Conservation (phyloP, 2,888 invertebrate genomes). For the Camptogramma bilineatum region DNA sequence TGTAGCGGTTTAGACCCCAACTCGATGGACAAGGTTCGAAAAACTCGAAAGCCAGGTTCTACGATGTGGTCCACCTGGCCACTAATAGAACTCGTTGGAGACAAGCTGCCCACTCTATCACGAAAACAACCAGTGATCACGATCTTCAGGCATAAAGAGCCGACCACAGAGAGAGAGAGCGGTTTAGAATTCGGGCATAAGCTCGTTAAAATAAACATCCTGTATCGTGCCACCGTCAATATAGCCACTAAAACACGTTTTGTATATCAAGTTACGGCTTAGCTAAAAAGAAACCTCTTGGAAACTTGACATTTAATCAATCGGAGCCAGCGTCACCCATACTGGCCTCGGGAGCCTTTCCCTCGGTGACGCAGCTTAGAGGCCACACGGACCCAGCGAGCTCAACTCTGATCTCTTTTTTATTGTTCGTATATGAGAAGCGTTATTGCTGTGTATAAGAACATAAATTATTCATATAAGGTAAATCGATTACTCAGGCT, state of each 20-base stretch:
- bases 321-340: conserved; percentile 50
- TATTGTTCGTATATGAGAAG: neutral
- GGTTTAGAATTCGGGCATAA: no score
- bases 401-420: conserved; percentile 2
- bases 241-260: conserved; percentile 24
- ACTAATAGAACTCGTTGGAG: no score
- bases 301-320: conserved; percentile 51
- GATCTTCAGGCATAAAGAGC: no score
- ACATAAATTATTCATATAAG: no score
- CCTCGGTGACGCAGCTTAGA: conserved; percentile 52
- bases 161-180: no score
- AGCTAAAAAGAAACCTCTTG: conserved; percentile 33
- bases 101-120: no score
- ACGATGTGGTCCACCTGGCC: no score
- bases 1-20: no score
- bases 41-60: no score
- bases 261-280: conserved; percentile 39
- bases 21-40: no score
- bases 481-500: no score
- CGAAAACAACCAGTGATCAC: no score
- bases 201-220: conserved; percentile 13
- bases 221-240: conserved; percentile 20
- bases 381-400: conserved; percentile 28
- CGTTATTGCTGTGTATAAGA: neutral
- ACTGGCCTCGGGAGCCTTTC: conserved; percentile 62